Base-by-base conservation (phyloP, 2,888 invertebrate species). In the Macropis europaea region DNA sequence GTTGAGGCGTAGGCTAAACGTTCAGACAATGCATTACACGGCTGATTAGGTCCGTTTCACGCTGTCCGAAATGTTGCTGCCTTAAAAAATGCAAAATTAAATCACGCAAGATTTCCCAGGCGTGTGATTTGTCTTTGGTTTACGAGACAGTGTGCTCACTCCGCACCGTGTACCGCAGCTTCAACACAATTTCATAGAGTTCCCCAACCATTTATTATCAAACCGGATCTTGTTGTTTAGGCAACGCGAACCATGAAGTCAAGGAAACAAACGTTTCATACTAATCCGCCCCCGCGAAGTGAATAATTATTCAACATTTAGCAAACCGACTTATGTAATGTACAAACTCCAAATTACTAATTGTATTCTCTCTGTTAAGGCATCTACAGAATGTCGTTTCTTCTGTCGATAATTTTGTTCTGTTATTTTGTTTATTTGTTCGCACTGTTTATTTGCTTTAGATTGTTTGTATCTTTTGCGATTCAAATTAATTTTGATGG, bases 51-150 rank as follows among this genome's bases (percentile, higher is more conserved):
- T 6, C n/a, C 3, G 11, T 53, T 24, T 38, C 24, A 6, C 3
- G 9, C n/a, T 19, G 32, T n/a, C 11, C 24, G 13, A 7, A 30
- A 34, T n/a, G 28, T 11, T 3, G 17, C 30, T 17, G 3, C 26
- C 4, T 7, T 19, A 50, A 69, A 56, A 48, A 45, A 50, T 69
- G 36, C 45, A 64, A 56, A 57, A 57, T 64, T 57, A 64, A 57
- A 64, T 69, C 64, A 64, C 50, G 17, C 56, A 15, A 32, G 64
- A 69, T 69, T 69, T 69, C 68, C 68, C 68, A 52, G 9, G 64
- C 26, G 64, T 38, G 50, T 57, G 64, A 69, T 69, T 45, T 17
- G 43, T 64, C 50, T 64, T 15, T 11, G 4, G 34, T 43, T 17
- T 13, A 9, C 17, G 9, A 50, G 54, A 57, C 43, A 45, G 45